Percentiles rank a stretch among this genome's conserved stretches.
phyloP scores from a whole-genome alignment of 1,140 invertebrate genomes.

The Amphibalanus amphitrite region DNA sequence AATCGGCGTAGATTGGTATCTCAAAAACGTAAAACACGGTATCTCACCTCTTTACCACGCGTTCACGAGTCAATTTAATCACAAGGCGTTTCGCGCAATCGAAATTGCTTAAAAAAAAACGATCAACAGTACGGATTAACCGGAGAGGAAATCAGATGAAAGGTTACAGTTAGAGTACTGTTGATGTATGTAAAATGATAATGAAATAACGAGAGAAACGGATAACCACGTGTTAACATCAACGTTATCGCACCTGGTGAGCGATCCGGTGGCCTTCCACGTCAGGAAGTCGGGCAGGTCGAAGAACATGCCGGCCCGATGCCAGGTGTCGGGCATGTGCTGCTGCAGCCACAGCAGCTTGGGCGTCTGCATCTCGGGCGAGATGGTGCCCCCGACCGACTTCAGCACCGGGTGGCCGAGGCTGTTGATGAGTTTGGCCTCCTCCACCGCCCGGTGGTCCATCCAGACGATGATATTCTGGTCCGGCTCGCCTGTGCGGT shows the following conservation, averaged over 20 bases:
- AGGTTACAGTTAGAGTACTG: too few species aligned
- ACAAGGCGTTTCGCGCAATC: too few species aligned
- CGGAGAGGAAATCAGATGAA: too few species aligned
- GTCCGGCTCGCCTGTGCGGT: constrained; percentile 35
- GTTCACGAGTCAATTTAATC: too few species aligned
- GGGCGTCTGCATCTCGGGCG: constrained; percentile 85
- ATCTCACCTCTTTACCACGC: too few species aligned
- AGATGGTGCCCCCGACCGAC: constrained; percentile 79
- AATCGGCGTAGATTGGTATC: too few species aligned
- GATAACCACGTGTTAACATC: too few species aligned
- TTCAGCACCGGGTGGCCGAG: constrained; percentile 54
- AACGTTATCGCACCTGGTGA: not conserved
- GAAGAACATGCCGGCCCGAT: constrained; percentile 54
- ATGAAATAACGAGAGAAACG: too few species aligned
- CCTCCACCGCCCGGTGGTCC: constrained; percentile 73
- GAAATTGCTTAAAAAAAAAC: too few species aligned
- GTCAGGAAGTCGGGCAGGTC: constrained; percentile 88
- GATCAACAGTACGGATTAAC: too few species aligned
- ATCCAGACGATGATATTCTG: constrained; percentile 92
- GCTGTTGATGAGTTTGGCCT: constrained; percentile 66
- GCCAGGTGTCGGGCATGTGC: constrained; percentile 47
- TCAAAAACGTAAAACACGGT: too few species aligned
- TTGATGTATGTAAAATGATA: too few species aligned
- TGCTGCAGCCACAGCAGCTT: constrained; percentile 90
- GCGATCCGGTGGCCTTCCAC: constrained; percentile 62